phyloP scores from a whole-genome alignment of 2,113 vertebrate species.

The Leptobrachium ailaonicum region DNA sequence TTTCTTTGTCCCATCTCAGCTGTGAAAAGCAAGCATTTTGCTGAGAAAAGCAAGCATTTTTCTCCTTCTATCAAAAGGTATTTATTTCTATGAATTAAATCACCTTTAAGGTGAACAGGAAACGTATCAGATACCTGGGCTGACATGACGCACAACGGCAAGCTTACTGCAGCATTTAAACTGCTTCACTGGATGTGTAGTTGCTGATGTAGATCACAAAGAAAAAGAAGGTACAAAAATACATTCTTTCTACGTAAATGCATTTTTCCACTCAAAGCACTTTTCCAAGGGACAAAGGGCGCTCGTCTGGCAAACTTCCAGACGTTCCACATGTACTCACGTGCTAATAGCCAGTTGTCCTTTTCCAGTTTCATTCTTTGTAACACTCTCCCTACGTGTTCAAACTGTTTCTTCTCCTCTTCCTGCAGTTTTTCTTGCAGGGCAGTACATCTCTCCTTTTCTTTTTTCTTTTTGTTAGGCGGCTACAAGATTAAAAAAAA shows the following conservation, averaged over 20 bases:
- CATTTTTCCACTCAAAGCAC: background rate
- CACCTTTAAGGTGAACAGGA: background rate
- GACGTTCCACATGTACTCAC: conserved; percentile 70
- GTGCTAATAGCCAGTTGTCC: conserved; percentile 97
- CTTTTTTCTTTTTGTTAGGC: conserved; percentile 97
- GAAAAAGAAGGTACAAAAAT: conserved; percentile 6
- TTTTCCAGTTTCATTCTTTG: conserved; percentile 96
- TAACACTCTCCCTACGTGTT: conserved; percentile 92
- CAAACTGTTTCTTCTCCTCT: conserved; percentile 95
- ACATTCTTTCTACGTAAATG: background rate
- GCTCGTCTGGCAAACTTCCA: background rate
- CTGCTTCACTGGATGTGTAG: conserved; percentile 35
- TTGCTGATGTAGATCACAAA: conserved; percentile 31
- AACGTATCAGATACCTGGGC: background rate
- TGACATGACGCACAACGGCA: background rate
- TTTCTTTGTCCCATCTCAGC: background rate
- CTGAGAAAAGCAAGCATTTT: background rate
- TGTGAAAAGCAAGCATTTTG: background rate
- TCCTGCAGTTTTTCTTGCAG: conserved; percentile 96
- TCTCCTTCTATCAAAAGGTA: background rate
- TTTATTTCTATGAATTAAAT: conserved; percentile 1
- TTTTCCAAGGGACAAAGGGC: conserved; percentile 18
- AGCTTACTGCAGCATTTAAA: conserved; percentile 4
- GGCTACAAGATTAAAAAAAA: conserved; percentile 69
- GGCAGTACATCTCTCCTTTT: conserved; percentile 95